These are phyloP conservation scores for Perithous albicinctus DNA, from an alignment of 2,888 invertebrate species.

Conservation along the genomic window DNA sequence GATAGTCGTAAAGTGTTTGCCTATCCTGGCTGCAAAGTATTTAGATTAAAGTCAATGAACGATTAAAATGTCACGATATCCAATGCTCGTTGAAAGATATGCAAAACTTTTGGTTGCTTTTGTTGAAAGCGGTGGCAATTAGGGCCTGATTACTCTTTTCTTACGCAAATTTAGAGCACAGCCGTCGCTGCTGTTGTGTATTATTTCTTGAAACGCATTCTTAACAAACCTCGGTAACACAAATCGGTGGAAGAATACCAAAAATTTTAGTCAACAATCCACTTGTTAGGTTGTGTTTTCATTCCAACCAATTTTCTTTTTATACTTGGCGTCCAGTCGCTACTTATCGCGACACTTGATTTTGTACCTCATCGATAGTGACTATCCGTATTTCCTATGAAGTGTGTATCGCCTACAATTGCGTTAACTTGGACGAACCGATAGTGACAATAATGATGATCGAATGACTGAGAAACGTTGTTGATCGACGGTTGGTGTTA, in stretches of 20 bases:
- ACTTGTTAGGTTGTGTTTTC: too few species aligned
- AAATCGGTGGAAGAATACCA: background rate
- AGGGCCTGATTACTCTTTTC: background rate
- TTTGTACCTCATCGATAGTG: too few species aligned
- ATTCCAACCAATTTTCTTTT: too few species aligned
- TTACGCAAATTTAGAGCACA: background rate
- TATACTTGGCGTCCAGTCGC: background rate
- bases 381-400: background rate
- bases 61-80: background rate
- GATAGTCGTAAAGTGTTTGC: background rate
- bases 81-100: background rate
- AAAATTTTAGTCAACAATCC: background rate
- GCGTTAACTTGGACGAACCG: background rate
- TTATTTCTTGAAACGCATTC: background rate
- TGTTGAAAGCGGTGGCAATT: background rate
- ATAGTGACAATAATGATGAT: background rate
- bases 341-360: background rate
- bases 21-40: background rate
- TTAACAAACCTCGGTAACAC: background rate
- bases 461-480: background rate
- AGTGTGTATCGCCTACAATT: background rate
- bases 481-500: constrained; percentile 19
- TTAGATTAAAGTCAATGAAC: too few species aligned
- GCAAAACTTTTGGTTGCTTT: background rate
- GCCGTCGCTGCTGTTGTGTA: background rate